These are phyloP conservation scores for Caenorhabditis briggsae DNA, from an alignment of 1,140 invertebrate species.

Conservation along the genomic window DNA sequence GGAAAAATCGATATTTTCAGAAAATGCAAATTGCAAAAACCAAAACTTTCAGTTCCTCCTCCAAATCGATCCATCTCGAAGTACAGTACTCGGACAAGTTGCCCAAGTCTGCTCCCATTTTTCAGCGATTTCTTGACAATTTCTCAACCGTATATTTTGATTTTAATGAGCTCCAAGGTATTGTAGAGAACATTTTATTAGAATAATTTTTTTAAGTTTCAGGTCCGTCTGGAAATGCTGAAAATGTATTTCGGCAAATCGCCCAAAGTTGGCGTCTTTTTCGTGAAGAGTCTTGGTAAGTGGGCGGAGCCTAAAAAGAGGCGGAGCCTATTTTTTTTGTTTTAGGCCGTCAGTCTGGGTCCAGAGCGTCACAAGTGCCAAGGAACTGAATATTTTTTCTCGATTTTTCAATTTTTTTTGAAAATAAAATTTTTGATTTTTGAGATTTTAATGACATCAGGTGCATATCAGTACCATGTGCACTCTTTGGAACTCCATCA, in stretches of 20 bases:
- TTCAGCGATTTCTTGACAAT: constrained; percentile 23
- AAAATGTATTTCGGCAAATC: neutral
- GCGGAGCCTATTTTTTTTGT: neutral
- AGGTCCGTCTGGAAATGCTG: neutral
- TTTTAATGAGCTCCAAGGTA: constrained; percentile 14
- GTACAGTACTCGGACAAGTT: neutral
- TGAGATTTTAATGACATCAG: neutral
- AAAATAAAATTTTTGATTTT: neutral
- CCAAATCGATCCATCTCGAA: neutral
- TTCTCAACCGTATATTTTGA: constrained; percentile 7
- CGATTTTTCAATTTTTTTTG: too few species aligned
- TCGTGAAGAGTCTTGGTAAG: neutral
- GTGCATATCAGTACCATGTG: too few species aligned
- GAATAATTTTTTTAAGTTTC: neutral
- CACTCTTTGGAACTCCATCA: too few species aligned
- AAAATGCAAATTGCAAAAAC: too few species aligned
- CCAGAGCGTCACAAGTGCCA: neutral
- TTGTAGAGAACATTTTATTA: neutral
- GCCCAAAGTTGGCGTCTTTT: neutral
- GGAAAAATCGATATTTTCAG: too few species aligned
- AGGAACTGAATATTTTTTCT: too few species aligned
- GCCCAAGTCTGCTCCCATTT: neutral
- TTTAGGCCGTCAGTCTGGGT: neutral
- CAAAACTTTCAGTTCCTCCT: neutral
- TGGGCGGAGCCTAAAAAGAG: neutral